These are phyloP conservation scores for Typhlomys cinereus DNA, from an alignment of 2,113 vertebrate species.

Conservation along the genomic window DNA sequence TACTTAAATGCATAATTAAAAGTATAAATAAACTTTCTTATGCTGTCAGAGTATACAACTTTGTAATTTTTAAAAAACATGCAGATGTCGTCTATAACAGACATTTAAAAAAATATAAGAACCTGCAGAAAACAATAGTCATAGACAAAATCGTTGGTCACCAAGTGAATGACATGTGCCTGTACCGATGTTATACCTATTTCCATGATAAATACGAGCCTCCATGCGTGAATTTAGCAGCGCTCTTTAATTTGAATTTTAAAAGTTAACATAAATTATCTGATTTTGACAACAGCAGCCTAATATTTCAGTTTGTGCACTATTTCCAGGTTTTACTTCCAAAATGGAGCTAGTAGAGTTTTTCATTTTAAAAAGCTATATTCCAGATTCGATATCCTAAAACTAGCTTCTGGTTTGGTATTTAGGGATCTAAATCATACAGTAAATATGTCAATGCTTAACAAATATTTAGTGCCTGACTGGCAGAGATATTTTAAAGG, in stretches of 20 bases:
- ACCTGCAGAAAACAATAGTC: constrained; percentile 73
- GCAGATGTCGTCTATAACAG: constrained; percentile 71
- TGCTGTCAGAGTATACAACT: constrained; percentile 77
- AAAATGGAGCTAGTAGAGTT: constrained; percentile 65
- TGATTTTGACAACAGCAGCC: constrained; percentile 81
- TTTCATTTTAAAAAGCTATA: constrained; percentile 74
- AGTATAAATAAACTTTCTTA: constrained; percentile 77
- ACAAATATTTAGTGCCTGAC: constrained; percentile 19
- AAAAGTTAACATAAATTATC: constrained; percentile 80
- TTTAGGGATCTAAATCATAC: constrained; percentile 12
- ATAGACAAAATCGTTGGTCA: constrained; percentile 76
- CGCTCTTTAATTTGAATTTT: constrained; percentile 78
- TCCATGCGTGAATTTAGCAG: constrained; percentile 74
- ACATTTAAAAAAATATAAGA: constrained; percentile 54
- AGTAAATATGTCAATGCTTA: background rate
- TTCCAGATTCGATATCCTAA: constrained; percentile 66
- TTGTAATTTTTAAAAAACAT: constrained; percentile 73
- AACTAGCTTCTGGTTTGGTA: constrained; percentile 13
- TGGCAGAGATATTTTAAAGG: constrained; percentile 41
- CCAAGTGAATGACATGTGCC: constrained; percentile 75
- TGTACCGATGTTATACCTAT: constrained; percentile 84
- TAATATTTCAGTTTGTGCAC: constrained; percentile 82
- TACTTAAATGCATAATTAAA: constrained; percentile 77
- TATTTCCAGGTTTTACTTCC: constrained; percentile 77
- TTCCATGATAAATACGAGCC: constrained; percentile 81